Conservation (phyloP, 2,888 invertebrate genomes). For the Perizoma flavofasciatum region DNA sequence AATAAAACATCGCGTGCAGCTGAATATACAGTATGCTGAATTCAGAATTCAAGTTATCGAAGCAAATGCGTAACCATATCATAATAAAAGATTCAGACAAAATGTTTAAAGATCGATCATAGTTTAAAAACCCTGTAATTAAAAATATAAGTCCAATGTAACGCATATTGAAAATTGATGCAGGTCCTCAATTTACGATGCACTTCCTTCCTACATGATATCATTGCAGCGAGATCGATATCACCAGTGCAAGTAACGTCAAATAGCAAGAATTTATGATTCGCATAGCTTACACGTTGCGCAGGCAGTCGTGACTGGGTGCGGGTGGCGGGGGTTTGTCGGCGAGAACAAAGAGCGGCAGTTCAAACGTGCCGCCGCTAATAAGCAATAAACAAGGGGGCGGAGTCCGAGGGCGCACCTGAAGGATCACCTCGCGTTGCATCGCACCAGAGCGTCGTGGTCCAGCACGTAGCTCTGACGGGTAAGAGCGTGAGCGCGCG, state of each 20-base stretch:
- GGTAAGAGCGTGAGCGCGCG: conserved; percentile 41
- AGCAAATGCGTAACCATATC: background rate
- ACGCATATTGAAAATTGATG: conserved; percentile 39
- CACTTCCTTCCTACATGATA: conserved; percentile 75
- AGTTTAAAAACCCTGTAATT: conserved; percentile 14
- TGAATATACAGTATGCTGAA: conserved; percentile 15
- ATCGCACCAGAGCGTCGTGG: conserved; percentile 42
- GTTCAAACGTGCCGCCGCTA: conserved; percentile 82
- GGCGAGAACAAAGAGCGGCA: conserved; percentile 80
- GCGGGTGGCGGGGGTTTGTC: conserved; percentile 54
- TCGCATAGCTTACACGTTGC: conserved; percentile 71
- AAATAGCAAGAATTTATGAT: conserved; percentile 81
- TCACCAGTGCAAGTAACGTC: conserved; percentile 76
- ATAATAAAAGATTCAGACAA: background rate
- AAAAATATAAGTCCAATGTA: conserved; percentile 23
- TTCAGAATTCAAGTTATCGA: conserved; percentile 1
- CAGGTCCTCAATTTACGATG: conserved; percentile 51
- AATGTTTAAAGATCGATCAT: conserved; percentile 9
- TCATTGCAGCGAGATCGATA: conserved; percentile 76
- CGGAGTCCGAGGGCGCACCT: conserved; percentile 77
- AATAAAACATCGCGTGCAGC: conserved; percentile 22
- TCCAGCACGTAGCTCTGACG: conserved; percentile 33
- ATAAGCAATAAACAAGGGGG: conserved; percentile 85
- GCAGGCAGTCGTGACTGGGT: conserved; percentile 71
- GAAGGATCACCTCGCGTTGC: conserved; percentile 76